phyloP scores from a whole-genome alignment of 2,888 invertebrate genomes.

The Papilio demoleus region DNA sequence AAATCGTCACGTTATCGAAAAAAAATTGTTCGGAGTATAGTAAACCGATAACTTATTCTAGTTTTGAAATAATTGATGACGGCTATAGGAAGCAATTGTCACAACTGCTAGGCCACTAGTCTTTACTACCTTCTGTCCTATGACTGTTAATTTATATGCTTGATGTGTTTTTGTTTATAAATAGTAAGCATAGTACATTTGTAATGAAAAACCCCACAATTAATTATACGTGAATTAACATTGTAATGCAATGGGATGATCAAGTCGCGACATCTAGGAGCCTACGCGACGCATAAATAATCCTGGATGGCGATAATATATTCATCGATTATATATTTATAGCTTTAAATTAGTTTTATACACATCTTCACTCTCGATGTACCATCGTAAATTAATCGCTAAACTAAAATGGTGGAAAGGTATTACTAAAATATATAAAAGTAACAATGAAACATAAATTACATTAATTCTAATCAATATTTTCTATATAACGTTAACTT shows the following conservation, averaged over 20 bases:
- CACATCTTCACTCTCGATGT: background rate
- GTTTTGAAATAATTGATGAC: too few relatives aligned
- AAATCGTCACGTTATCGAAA: too few relatives aligned
- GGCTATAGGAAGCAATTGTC: too few relatives aligned
- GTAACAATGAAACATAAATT: too few relatives aligned
- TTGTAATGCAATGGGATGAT: constrained; percentile 29
- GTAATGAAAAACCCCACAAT: constrained; percentile 18
- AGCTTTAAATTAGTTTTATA: background rate
- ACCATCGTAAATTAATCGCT: background rate
- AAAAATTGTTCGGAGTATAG: too few relatives aligned
- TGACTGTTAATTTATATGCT: background rate
- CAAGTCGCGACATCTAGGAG: constrained; percentile 33
- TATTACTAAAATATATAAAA: background rate
- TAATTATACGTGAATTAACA: constrained; percentile 31
- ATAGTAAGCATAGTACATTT: constrained; percentile 8
- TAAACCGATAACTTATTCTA: too few relatives aligned
- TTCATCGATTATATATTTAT: background rate
- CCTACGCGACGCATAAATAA: constrained; percentile 35
- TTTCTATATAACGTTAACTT: too few relatives aligned
- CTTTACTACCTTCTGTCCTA: too few relatives aligned
- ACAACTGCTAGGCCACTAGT: too few relatives aligned
- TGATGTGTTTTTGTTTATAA: constrained; percentile 15
- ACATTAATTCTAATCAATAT: too few relatives aligned
- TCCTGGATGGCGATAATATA: constrained; percentile 24
- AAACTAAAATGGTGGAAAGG: background rate